Percentiles rank a stretch among this genome's conserved stretches.
Conservation (phyloP, 1,140 invertebrate species). For the Macrobrachium nipponense region DNA sequence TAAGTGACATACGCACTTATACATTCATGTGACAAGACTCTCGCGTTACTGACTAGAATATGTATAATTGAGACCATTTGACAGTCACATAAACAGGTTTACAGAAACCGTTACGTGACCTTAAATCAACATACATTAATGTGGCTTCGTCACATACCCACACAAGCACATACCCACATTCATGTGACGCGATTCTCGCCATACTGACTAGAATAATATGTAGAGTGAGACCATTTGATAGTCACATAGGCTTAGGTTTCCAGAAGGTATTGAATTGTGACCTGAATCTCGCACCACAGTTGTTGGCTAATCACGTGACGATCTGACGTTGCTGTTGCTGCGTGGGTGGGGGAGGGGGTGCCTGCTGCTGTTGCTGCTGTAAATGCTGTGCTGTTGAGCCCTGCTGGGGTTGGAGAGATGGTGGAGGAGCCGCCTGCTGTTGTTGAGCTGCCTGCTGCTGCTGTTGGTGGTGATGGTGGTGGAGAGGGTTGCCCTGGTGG, state of each 20-base stretch:
- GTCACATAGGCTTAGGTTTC: too few relatives aligned
- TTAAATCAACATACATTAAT: too few relatives aligned
- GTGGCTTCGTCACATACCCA: not conserved
- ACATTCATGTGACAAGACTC: too few relatives aligned
- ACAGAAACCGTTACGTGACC: too few relatives aligned
- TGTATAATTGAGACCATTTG: not conserved
- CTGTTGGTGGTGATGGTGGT: slow-evolving; percentile 31
- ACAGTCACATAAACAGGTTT: too few relatives aligned
- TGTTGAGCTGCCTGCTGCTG: slow-evolving; percentile 10
- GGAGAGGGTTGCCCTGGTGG: not conserved
- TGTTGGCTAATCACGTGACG: slow-evolving; percentile 35
- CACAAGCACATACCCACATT: too few relatives aligned
- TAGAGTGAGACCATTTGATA: too few relatives aligned
- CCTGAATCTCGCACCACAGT: too few relatives aligned
- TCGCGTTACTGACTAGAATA: not conserved
- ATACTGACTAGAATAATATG: not conserved
- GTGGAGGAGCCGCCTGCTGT: slow-evolving; percentile 6
- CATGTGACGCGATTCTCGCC: not conserved
- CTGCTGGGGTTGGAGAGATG: not conserved
- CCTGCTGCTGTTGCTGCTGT: slow-evolving; percentile 8
- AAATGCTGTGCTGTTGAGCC: not conserved
- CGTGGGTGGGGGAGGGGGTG: not conserved
- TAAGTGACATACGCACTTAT: not conserved
- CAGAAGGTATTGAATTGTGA: too few relatives aligned
- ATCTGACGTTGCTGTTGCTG: slow-evolving; percentile 26